Percentiles rank a stretch among this genome's conserved stretches.
Evolutionary conservation across 2,888 invertebrate genomes (phyloP).

Genomic region (Hydrotaea diabolus): DNA sequence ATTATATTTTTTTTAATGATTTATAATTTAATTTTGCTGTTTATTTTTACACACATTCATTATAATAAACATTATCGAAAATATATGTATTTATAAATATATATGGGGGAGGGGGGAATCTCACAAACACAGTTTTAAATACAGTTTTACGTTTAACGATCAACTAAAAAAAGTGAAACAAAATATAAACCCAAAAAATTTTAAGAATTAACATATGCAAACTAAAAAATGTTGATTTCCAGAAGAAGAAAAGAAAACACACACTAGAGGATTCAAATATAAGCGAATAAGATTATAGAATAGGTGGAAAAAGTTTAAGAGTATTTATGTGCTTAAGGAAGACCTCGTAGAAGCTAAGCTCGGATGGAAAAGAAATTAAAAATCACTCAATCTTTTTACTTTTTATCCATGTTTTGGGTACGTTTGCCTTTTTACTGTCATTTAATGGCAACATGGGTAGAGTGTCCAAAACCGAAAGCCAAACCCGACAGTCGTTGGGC

Average conservation of each 20-base stretch:
- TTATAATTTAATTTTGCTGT: conserved; percentile 3
- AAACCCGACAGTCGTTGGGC: too few species aligned
- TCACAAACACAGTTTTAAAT: conserved; percentile 67
- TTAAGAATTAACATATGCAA: not conserved
- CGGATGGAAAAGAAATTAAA: too few species aligned
- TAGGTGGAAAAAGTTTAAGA: too few species aligned
- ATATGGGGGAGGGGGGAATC: conserved; percentile 29
- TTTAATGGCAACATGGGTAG: too few species aligned
- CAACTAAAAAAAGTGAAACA: conserved; percentile 41
- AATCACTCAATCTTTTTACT: too few species aligned
- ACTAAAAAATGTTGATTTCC: conserved; percentile 17
- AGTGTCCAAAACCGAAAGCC: too few species aligned
- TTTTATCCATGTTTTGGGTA: too few species aligned
- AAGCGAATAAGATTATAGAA: too few species aligned
- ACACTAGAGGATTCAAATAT: not conserved
- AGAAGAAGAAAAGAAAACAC: conserved; percentile 22
- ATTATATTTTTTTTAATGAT: conserved; percentile 46
- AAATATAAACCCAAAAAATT: not conserved
- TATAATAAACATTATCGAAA: conserved; percentile 50
- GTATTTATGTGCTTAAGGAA: too few species aligned
- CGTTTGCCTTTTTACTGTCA: too few species aligned
- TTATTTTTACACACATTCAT: conserved; percentile 59
- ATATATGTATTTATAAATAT: not conserved
- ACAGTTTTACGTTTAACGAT: conserved; percentile 64
- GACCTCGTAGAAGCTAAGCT: too few species aligned